Conservation (phyloP, 2,888 invertebrate genomes). For the Blera fallax region DNA sequence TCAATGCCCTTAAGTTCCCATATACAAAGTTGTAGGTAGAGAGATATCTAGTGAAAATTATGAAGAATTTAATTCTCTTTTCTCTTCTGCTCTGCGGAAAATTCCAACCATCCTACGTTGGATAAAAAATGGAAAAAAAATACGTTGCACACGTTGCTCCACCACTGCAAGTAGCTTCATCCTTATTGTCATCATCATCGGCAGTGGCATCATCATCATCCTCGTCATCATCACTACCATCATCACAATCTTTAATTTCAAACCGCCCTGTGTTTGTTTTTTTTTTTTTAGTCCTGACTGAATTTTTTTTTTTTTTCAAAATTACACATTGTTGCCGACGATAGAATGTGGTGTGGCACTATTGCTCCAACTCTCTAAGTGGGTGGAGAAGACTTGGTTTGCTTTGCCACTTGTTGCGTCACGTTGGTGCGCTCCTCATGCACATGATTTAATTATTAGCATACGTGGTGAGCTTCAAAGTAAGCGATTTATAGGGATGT, state of each 20-base stretch:
- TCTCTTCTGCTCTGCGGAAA: not conserved
- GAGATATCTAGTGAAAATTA: constrained; percentile 15
- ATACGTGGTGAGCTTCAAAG: constrained; percentile 23
- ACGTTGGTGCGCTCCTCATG: constrained; percentile 8
- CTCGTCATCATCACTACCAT: constrained; percentile 6
- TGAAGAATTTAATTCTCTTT: constrained; percentile 29
- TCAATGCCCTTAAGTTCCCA: constrained; percentile 23
- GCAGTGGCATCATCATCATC: not conserved
- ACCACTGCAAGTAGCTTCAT: not conserved
- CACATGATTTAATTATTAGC: constrained; percentile 65
- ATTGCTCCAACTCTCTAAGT: not conserved
- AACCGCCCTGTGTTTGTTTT: not conserved
- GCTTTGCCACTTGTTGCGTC: constrained; percentile 53
- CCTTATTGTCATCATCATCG: constrained; percentile 5
- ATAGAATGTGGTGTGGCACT: not conserved
- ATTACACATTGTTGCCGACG: constrained; percentile 46
- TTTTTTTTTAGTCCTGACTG: constrained; percentile 20
- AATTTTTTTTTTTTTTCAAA: constrained; percentile 38
- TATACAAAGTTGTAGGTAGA: not conserved
- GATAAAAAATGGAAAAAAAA: not conserved
- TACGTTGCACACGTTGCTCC: not conserved
- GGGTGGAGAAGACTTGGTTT: not conserved
- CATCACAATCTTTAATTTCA: constrained; percentile 33
- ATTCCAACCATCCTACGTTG: not conserved
- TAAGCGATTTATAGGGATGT: not conserved